Conservation (phyloP, 2,888 invertebrate species). For the Agriopis leucophaearia region DNA sequence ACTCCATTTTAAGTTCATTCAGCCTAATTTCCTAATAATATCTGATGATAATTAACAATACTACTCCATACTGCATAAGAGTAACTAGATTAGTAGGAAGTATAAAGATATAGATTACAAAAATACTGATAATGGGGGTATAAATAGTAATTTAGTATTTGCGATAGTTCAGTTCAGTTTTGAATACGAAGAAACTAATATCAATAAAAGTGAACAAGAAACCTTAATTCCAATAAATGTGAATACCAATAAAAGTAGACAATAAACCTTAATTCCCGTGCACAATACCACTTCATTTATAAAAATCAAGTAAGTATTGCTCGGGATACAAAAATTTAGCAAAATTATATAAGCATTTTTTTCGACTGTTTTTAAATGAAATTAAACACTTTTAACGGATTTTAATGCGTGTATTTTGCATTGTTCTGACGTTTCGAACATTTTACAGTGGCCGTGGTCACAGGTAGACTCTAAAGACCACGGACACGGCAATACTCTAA, state of each 20-base stretch:
- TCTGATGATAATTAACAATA: neutral
- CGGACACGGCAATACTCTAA: too few species aligned
- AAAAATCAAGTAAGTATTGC: neutral
- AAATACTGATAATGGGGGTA: constrained; percentile 19
- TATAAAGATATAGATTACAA: neutral
- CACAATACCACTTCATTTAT: neutral
- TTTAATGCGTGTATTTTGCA: too few species aligned
- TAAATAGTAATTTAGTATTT: constrained; percentile 4
- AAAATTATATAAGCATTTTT: too few species aligned
- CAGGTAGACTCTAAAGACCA: too few species aligned
- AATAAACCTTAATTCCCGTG: neutral
- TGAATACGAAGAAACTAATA: neutral
- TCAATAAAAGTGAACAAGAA: neutral
- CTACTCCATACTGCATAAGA: neutral
- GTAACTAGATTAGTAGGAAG: constrained; percentile 6
- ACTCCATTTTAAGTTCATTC: too few species aligned
- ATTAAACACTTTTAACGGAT: too few species aligned
- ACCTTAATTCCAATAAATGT: neutral
- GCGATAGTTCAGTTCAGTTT: constrained; percentile 9
- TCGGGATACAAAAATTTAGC: too few species aligned
- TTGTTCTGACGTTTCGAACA: too few species aligned
- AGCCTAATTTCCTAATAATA: neutral
- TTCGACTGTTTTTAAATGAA: too few species aligned
- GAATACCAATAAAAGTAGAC: neutral
- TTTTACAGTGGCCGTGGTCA: too few species aligned